Base-by-base conservation (phyloP, 1,140 invertebrate genomes). In the Brachionus koreanus region DNA sequence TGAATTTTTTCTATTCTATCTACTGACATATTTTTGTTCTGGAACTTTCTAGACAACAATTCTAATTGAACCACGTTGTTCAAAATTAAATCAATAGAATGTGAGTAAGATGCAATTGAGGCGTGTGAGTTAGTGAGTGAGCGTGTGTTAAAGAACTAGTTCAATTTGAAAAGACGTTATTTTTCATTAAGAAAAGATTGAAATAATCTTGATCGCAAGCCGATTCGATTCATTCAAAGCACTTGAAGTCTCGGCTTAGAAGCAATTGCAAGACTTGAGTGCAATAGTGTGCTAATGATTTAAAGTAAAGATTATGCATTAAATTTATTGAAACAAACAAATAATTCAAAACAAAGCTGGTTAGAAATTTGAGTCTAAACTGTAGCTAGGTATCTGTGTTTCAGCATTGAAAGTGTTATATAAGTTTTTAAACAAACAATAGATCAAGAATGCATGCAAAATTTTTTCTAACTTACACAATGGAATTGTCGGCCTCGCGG, bases 211-310 rank as follows among this genome's bases (percentile, higher is more conserved):
- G 0, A 65, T 33, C 7, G 19, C 25, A 65, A 65, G 63, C 63
- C 23, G 63, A 65, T 65, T 65, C 33, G n/a, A 65, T 65, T 33
- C 33, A 33, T 65, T 33, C 3, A 33, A 65, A 33, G 33, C 63
- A 65, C 19, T 57, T 57, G n/a, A 57, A 57, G 49, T 57, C 49
- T 57, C 49, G 16, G 49, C 16, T 57, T 57, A 23, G 19, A 57
- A 57, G 16, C 49, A 57, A 57, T 65, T 65, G 63, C 63, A 65
- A 65, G 63, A 65, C 63, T 65, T 65, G 63, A 57, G 63, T 65
- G 63, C 33, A 37, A 33, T 33, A 65, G 29, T 65, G 63, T 65
- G 63, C n/a, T 57, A 57, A 57, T 52, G 49, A 52, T 33, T 65
- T 65, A 10, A 65, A 69, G 37, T 69, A 19, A 39, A 69, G 65